These are phyloP conservation scores for Formica selysi DNA, from an alignment of 1,140 invertebrate genomes.

Conservation along the genomic window DNA sequence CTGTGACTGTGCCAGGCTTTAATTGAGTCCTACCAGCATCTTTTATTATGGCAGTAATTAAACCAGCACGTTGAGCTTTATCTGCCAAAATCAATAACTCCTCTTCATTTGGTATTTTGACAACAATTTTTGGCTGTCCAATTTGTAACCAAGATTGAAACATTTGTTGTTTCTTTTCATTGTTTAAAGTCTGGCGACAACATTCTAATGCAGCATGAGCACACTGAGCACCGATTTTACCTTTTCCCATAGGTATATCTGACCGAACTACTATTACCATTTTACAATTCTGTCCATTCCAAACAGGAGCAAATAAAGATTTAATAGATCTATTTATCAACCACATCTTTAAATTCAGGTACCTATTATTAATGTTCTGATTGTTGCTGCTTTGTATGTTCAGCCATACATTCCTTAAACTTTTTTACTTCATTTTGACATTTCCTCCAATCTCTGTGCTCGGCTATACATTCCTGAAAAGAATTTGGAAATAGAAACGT, in stretches of 20 bases:
- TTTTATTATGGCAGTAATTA: constrained; percentile 89
- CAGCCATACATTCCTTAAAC: constrained; percentile 92
- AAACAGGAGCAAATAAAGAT: constrained; percentile 64
- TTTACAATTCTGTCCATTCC: constrained; percentile 85
- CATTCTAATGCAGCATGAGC: constrained; percentile 92
- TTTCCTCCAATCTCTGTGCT: constrained; percentile 95
- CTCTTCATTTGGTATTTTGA: constrained; percentile 87
- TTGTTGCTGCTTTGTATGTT: constrained; percentile 84
- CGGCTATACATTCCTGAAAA: constrained; percentile 95
- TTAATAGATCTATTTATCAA: constrained; percentile 69
- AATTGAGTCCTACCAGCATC: constrained; percentile 94
- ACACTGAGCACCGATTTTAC: constrained; percentile 94
- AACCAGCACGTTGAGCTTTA: constrained; percentile 87
- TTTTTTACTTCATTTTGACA: constrained; percentile 93
- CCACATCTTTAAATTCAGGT: constrained; percentile 63
- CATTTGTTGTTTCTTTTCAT: constrained; percentile 82
- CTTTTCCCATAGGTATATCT: constrained; percentile 93
- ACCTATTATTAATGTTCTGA: not conserved
- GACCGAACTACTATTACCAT: constrained; percentile 92
- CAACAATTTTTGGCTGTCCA: constrained; percentile 93
- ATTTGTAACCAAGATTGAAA: constrained; percentile 89
- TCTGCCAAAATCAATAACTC: constrained; percentile 86
- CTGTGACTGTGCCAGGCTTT: constrained; percentile 89
- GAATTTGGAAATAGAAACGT: constrained; percentile 1
- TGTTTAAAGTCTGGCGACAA: constrained; percentile 84